These are phyloP conservation scores for Rhinoptilus africanus DNA, from an alignment of 2,113 vertebrate species.

Conservation along the genomic window DNA sequence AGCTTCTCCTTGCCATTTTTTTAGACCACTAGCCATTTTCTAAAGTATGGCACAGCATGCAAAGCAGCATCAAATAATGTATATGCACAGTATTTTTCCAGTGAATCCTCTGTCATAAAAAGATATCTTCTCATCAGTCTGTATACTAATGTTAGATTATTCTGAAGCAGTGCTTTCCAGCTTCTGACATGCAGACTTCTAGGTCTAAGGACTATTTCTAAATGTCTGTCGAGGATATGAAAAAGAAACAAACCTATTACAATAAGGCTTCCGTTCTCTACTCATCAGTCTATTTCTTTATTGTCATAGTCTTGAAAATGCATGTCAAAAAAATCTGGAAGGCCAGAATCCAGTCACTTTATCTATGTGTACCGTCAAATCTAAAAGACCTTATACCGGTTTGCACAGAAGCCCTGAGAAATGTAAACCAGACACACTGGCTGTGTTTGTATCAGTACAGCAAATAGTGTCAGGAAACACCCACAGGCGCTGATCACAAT, in stretches of 20 bases:
- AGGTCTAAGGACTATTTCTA: neutral
- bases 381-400: neutral
- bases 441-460: neutral
- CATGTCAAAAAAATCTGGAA: accelerated
- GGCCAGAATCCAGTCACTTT: neutral
- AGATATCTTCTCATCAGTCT: neutral
- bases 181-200: neutral
- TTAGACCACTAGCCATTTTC: neutral
- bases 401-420: neutral
- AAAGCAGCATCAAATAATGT: neutral
- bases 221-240: neutral
- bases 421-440: neutral
- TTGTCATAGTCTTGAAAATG: neutral
- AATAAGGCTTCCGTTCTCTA: neutral
- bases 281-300: neutral
- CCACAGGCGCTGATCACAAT: neutral
- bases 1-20: neutral
- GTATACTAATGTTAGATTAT: neutral
- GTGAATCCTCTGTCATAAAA: neutral
- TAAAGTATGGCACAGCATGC: neutral
- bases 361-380: neutral
- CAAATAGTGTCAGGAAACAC: neutral
- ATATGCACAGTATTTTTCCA: neutral
- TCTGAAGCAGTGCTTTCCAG: neutral
- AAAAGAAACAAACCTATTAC: neutral